These are phyloP conservation scores for Tachysurus vachellii DNA, from an alignment of 2,113 vertebrate species.

Conservation along the genomic window DNA sequence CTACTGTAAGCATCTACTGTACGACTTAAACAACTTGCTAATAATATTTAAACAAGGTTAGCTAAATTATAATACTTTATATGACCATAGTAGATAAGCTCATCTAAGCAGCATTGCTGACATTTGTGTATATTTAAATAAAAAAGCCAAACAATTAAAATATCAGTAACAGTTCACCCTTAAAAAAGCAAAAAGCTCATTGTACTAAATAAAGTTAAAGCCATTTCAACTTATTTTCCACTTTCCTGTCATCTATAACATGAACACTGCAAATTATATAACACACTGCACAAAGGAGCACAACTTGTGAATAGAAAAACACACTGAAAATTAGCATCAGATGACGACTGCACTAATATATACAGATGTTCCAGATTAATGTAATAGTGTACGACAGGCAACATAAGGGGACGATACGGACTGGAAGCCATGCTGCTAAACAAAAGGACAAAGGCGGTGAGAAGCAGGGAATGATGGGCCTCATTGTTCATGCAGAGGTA, in stretches of 20 bases:
- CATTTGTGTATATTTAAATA: not conserved
- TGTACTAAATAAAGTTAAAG: not conserved
- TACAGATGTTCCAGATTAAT: constrained; percentile 11
- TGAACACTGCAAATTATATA: not conserved
- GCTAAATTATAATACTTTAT: not conserved
- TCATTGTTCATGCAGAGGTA: constrained; percentile 68
- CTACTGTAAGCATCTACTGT: too few species aligned
- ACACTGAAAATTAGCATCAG: not conserved
- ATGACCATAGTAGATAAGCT: not conserved
- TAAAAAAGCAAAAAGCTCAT: not conserved
- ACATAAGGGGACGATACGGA: constrained; percentile 11
- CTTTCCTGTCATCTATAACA: not conserved
- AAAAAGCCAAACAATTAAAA: not conserved
- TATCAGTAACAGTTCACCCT: too few species aligned
- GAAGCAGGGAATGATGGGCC: constrained; percentile 58
- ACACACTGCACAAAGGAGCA: not conserved
- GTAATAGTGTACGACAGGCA: constrained; percentile 17
- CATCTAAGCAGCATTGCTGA: not conserved
- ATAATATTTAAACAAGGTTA: too few species aligned
- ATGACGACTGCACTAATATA: constrained; percentile 15
- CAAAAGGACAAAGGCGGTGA: constrained; percentile 36
- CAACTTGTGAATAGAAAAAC: not conserved
- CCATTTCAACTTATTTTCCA: not conserved
- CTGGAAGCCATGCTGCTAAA: constrained; percentile 21
- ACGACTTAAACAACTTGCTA: not conserved